These are phyloP conservation scores for Ptiloglossa arizonensis DNA, from an alignment of 1,140 invertebrate species.

Conservation along the genomic window DNA sequence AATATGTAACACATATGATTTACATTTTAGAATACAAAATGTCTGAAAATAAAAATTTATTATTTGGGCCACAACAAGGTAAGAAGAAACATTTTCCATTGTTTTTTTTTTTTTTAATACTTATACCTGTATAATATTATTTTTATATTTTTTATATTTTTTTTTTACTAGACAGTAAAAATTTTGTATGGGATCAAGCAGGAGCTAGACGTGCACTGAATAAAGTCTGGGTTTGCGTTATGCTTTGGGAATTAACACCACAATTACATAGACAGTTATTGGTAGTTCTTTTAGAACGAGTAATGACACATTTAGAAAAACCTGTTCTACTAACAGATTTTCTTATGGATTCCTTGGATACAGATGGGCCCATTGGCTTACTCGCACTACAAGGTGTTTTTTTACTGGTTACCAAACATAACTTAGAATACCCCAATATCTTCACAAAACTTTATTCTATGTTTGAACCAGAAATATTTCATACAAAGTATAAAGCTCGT, in stretches of 20 bases:
- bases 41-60: constrained; percentile 64
- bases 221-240: constrained; percentile 87
- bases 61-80: constrained; percentile 72
- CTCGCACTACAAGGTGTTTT: constrained; percentile 97
- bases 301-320: constrained; percentile 90
- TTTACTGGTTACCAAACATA: constrained; percentile 93
- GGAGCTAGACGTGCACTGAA: constrained; percentile 82
- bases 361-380: constrained; percentile 92
- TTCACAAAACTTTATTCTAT: constrained; percentile 96
- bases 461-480: constrained; percentile 94
- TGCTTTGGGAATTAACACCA: constrained; percentile 86
- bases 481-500: constrained; percentile 93
- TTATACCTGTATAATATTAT: constrained; percentile 5
- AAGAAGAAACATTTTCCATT: constrained; percentile 11
- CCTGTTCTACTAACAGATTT: constrained; percentile 95
- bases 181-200: constrained; percentile 77
- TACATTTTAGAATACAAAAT: constrained; percentile 59
- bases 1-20: background rate
- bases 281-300: constrained; percentile 90
- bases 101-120: constrained; percentile 9
- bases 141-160: constrained; percentile 9
- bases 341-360: constrained; percentile 93
- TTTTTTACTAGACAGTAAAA: constrained; percentile 51
- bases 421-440: constrained; percentile 97
- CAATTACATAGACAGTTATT: constrained; percentile 90